Conservation (phyloP, 2,113 vertebrate genomes). For the Psophia crepitans region DNA sequence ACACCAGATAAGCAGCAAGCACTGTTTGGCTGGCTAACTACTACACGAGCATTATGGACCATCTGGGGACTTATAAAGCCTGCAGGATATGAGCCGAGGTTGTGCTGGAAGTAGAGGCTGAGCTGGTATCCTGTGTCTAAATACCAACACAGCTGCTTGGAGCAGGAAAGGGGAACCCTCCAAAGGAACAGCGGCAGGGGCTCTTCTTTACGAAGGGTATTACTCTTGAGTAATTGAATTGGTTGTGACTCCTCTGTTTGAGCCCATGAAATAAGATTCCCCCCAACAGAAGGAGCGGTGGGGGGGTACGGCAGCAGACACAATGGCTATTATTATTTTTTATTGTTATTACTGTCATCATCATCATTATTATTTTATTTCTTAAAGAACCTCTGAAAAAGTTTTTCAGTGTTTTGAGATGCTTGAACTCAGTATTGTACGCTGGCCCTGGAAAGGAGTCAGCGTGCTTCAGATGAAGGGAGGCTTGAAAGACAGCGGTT, state of each 20-base stretch:
- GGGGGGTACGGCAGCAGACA: neutral
- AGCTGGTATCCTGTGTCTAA: slow-evolving; percentile 67
- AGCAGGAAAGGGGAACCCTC: slow-evolving; percentile 44
- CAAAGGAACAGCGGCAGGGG: neutral
- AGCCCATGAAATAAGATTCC: slow-evolving; percentile 46
- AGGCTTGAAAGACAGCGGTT: neutral
- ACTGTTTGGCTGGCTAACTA: slow-evolving; percentile 40
- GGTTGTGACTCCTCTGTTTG: slow-evolving; percentile 17
- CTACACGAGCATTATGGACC: slow-evolving; percentile 48
- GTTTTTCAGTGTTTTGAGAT: neutral
- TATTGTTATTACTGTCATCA: neutral
- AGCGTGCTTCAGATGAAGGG: neutral
- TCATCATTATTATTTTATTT: neutral
- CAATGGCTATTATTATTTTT: neutral
- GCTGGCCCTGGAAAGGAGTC: neutral
- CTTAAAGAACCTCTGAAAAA: neutral
- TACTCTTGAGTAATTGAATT: slow-evolving; percentile 43
- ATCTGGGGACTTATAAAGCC: slow-evolving; percentile 53
- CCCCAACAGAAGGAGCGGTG: neutral
- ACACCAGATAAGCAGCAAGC: slow-evolving; percentile 61
- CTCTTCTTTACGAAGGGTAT: slow-evolving; percentile 40
- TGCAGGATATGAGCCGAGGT: slow-evolving; percentile 20
- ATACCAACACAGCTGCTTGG: slow-evolving; percentile 67
- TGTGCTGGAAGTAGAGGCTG: slow-evolving; percentile 54
- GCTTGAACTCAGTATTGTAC: neutral